phyloP scores from a whole-genome alignment of 1,140 invertebrate genomes.

The Thereuonema tuberculata region DNA sequence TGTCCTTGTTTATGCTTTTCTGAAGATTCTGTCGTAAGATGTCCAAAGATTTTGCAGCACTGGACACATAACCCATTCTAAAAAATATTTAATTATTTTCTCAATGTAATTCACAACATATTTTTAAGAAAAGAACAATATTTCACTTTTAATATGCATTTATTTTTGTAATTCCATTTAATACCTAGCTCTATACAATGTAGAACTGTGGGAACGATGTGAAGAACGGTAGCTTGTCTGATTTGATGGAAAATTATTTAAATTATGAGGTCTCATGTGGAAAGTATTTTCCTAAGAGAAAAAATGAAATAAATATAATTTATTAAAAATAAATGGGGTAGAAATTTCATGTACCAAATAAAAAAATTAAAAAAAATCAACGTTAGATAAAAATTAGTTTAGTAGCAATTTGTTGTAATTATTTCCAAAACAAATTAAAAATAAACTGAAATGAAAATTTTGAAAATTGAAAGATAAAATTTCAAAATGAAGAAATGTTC shows the following conservation, averaged over 20 bases:
- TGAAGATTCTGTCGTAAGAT: conserved; percentile 57
- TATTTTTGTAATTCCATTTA: background rate
- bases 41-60: conserved; percentile 55
- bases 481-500: too few species aligned
- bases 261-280: conserved; percentile 3
- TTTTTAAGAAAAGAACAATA: background rate
- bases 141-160: background rate
- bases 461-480: too few species aligned
- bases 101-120: background rate
- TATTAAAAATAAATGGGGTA: background rate
- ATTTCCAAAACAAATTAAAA: too few species aligned
- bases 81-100: background rate
- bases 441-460: too few species aligned
- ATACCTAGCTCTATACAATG: conserved; percentile 6
- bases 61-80: conserved; percentile 23
- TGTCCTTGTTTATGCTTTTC: conserved; percentile 57
- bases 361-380: too few species aligned
- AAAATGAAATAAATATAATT: background rate
- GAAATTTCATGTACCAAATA: too few species aligned
- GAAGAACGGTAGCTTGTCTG: background rate
- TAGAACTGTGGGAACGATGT: background rate
- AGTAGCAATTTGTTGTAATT: too few species aligned
- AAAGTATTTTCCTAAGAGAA: conserved; percentile 5
- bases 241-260: background rate
- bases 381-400: too few species aligned